These are phyloP conservation scores for Mylabris sibirica DNA, from an alignment of 2,888 invertebrate species.

Conservation along the genomic window DNA sequence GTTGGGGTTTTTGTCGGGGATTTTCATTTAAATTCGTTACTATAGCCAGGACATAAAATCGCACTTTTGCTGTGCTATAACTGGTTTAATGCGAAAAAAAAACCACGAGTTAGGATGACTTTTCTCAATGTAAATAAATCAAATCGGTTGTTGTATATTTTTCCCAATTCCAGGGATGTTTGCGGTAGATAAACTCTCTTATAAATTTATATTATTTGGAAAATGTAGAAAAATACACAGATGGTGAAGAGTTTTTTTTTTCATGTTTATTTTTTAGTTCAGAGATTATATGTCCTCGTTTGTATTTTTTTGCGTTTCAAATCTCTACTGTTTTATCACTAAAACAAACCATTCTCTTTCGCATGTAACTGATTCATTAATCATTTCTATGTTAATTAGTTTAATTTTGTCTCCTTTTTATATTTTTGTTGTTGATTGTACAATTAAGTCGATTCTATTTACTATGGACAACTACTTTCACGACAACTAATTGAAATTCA, in stretches of 20 bases:
- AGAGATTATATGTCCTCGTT: background rate
- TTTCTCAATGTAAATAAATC: background rate
- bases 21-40: background rate
- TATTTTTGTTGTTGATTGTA: background rate
- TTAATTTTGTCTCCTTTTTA: background rate
- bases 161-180: too few relatives aligned
- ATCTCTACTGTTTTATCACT: background rate
- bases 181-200: too few relatives aligned
- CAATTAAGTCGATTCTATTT: background rate
- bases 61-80: background rate
- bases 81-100: background rate
- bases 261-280: background rate
- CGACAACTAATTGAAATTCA: background rate
- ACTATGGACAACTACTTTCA: background rate
- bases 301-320: background rate
- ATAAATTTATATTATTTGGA: too few relatives aligned
- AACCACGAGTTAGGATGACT: background rate
- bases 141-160: background rate
- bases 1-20: background rate
- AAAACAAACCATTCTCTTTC: constrained; percentile 4
- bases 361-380: constrained; percentile 1
- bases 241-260: background rate
- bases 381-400: constrained; percentile 4
- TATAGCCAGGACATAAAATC: background rate
- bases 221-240: too few relatives aligned